A percentile compares a stretch with the other conserved stretches of the same genome.
Evolutionary conservation across 1,140 invertebrate species (phyloP).

Genomic region (Rhagoletis zephyria): DNA sequence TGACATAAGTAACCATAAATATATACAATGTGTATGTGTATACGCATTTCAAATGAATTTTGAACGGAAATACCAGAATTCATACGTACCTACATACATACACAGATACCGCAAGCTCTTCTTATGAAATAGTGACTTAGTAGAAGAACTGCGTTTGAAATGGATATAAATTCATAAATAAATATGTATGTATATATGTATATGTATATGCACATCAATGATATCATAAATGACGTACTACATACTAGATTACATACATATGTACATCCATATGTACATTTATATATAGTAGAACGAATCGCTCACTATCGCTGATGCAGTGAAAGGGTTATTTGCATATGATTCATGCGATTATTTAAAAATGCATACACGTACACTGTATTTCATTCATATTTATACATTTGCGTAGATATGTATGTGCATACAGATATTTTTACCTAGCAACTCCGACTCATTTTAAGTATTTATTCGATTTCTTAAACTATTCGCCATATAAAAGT

Average conservation of each 20-base stretch:
- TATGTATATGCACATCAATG: background rate
- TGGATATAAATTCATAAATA: background rate
- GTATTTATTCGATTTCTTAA: too few species aligned
- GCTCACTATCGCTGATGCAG: background rate
- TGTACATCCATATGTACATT: background rate
- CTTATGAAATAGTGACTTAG: too few species aligned
- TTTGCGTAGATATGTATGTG: too few species aligned
- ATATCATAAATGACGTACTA: background rate
- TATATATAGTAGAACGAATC: background rate
- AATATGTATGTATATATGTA: background rate
- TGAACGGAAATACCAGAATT: constrained; percentile 27
- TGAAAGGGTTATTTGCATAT: constrained; percentile 41
- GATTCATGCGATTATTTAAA: background rate
- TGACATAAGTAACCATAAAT: background rate
- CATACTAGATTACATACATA: background rate
- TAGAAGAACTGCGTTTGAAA: too few species aligned
- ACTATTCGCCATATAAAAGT: background rate
- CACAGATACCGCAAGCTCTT: background rate
- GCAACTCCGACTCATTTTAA: too few species aligned
- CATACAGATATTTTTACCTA: background rate
- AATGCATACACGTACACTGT: too few species aligned
- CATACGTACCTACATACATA: background rate
- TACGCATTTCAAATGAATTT: background rate
- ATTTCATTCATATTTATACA: too few species aligned
- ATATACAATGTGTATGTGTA: background rate